Conservation (phyloP, 1,140 invertebrate genomes). For the Rhagoletis zephyria region DNA sequence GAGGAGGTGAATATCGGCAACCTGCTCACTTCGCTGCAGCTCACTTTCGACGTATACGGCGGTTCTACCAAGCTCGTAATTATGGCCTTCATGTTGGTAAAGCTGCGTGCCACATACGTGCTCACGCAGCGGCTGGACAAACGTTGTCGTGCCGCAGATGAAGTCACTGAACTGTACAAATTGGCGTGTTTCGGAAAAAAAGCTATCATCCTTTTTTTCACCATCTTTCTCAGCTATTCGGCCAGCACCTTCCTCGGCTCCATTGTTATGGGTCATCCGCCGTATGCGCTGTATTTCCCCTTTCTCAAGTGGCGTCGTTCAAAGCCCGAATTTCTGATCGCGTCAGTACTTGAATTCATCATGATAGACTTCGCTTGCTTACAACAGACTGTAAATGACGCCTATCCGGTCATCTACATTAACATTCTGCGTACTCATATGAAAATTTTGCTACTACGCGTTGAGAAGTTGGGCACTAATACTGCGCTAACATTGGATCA, state of each 20-base stretch:
- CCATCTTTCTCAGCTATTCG: slow-evolving; percentile 59
- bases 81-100: slow-evolving; percentile 52
- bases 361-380: slow-evolving; percentile 61
- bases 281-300: slow-evolving; percentile 62
- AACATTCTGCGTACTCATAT: slow-evolving; percentile 60
- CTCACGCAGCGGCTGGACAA: slow-evolving; percentile 58
- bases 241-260: slow-evolving; percentile 59
- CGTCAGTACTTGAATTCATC: slow-evolving; percentile 60
- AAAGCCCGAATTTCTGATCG: slow-evolving; percentile 56
- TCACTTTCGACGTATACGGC: slow-evolving; percentile 61
- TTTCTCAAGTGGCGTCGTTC: slow-evolving; percentile 60
- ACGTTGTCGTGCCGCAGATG: slow-evolving; percentile 54
- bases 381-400: slow-evolving; percentile 62
- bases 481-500: slow-evolving; percentile 38
- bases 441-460: slow-evolving; percentile 58
- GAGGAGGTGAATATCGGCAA: background rate
- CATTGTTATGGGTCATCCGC: slow-evolving; percentile 58
- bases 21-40: slow-evolving; percentile 56
- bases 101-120: slow-evolving; percentile 55
- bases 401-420: slow-evolving; percentile 61
- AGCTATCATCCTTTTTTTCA: slow-evolving; percentile 59
- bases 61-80: slow-evolving; percentile 59
- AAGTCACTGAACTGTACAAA: slow-evolving; percentile 53
- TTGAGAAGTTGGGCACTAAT: slow-evolving; percentile 53
- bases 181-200: slow-evolving; percentile 57